These are phyloP conservation scores for Xenopus laevis DNA, from an alignment of 2,113 vertebrate genomes.

Conservation along the genomic window DNA sequence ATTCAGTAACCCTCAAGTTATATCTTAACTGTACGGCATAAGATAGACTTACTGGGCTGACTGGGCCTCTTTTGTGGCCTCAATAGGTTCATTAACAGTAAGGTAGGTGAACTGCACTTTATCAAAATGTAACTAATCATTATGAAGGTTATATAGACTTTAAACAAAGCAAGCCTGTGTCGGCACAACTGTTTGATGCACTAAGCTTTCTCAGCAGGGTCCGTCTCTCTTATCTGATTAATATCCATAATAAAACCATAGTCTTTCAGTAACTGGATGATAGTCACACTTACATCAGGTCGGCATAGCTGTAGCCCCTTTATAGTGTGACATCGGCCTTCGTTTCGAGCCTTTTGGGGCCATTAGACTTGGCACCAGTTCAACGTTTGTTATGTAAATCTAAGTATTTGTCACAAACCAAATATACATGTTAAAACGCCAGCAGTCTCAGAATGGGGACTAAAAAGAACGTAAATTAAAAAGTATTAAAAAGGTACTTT, in stretches of 20 bases:
- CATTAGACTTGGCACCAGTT: no score
- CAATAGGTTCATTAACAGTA: not conserved
- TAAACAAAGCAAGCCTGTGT: not conserved
- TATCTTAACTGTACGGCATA: no score
- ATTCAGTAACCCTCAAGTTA: no score
- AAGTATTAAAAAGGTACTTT: no score
- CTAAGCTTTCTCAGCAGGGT: not conserved
- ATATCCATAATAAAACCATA: constrained; percentile 5
- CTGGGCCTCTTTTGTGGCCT: no score
- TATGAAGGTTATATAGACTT: not conserved
- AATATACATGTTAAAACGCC: no score
- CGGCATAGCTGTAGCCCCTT: not conserved
- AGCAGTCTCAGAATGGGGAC: no score
- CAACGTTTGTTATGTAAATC: no score
- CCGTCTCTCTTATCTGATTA: constrained; percentile 25
- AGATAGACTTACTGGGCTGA: no score
- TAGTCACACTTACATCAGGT: not conserved
- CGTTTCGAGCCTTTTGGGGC: not conserved
- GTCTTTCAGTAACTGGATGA: not conserved
- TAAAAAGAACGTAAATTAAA: no score
- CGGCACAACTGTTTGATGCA: not conserved
- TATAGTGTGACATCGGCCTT: not conserved
- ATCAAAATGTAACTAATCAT: constrained; percentile 20
- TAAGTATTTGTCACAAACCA: no score
- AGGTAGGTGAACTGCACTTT: not conserved